These are phyloP conservation scores for Tridacna crocea DNA, from an alignment of 2,888 invertebrate genomes.

Conservation along the genomic window DNA sequence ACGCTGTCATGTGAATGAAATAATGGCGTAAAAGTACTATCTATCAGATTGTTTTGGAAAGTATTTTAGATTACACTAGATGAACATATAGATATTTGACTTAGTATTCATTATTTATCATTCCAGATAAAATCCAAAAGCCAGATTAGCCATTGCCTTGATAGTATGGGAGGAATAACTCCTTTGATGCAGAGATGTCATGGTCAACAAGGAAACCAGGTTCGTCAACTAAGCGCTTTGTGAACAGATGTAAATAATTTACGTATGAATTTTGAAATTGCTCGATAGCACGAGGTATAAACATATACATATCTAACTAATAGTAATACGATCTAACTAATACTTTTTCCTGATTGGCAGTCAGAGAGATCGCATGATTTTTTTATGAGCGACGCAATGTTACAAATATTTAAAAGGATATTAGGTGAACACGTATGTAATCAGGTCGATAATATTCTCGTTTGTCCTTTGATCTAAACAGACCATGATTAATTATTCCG, in stretches of 20 bases:
- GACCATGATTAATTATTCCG: no score
- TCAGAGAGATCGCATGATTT: no score
- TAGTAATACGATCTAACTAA: no score
- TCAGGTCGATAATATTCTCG: not conserved
- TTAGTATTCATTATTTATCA: no score
- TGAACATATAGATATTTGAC: no score
- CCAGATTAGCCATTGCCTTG: slow-evolving; percentile 21
- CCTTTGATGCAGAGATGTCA: slow-evolving; percentile 48
- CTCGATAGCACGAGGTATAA: not conserved
- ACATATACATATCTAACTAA: not conserved
- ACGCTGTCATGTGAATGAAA: not conserved
- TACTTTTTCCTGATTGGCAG: no score
- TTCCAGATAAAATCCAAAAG: slow-evolving; percentile 23
- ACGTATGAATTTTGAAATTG: no score
- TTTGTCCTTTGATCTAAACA: no score
- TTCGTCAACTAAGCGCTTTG: slow-evolving; percentile 1
- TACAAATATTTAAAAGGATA: not conserved
- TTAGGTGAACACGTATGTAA: not conserved
- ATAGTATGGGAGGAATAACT: slow-evolving; percentile 20
- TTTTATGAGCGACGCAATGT: not conserved
- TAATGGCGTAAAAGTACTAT: no score
- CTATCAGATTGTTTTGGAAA: no score
- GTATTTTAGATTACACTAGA: no score
- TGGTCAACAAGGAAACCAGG: slow-evolving; percentile 58
- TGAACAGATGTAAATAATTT: no score